Evolutionary conservation across 1,140 invertebrate species (phyloP).

Genomic region (Heliothis virescens): DNA sequence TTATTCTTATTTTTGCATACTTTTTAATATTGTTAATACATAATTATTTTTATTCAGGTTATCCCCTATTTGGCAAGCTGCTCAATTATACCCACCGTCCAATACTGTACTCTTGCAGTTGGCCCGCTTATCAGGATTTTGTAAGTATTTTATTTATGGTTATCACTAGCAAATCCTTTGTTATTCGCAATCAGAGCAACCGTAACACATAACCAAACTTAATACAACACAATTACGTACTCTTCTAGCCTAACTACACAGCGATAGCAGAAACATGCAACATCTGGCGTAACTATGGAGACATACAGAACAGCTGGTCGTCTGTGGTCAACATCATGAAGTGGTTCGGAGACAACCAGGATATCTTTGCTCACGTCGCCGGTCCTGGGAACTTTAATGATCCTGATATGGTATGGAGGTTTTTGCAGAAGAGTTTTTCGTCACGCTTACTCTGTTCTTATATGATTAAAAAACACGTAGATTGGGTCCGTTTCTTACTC

Average conservation of each 20-base stretch:
- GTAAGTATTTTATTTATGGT: no score
- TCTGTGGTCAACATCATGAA: constrained; percentile 91
- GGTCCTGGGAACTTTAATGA: constrained; percentile 97
- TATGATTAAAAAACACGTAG: neutral
- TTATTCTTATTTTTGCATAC: no score
- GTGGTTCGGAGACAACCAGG: constrained; percentile 92
- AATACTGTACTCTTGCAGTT: constrained; percentile 96
- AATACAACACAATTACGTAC: neutral
- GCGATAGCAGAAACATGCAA: constrained; percentile 91
- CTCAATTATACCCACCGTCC: constrained; percentile 93
- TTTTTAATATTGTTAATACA: no score
- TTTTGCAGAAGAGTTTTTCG: no score
- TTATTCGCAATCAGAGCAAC: no score
- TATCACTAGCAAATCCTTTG: no score
- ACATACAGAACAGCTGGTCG: constrained; percentile 93
- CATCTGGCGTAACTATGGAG: constrained; percentile 95
- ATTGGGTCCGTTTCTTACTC: no score
- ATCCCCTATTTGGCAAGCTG: constrained; percentile 90
- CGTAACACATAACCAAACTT: neutral
- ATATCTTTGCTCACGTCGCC: constrained; percentile 89
- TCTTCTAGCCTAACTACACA: constrained; percentile 89
- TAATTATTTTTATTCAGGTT: constrained; percentile 86
- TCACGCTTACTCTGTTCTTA: neutral
- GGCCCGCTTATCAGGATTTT: constrained; percentile 87
- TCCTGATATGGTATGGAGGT: constrained; percentile 92